A percentile compares a stretch with the other conserved stretches of the same genome.
These are phyloP conservation scores for Tiliqua scincoides DNA, from an alignment of 2,113 vertebrate species.

Conservation along the genomic window DNA sequence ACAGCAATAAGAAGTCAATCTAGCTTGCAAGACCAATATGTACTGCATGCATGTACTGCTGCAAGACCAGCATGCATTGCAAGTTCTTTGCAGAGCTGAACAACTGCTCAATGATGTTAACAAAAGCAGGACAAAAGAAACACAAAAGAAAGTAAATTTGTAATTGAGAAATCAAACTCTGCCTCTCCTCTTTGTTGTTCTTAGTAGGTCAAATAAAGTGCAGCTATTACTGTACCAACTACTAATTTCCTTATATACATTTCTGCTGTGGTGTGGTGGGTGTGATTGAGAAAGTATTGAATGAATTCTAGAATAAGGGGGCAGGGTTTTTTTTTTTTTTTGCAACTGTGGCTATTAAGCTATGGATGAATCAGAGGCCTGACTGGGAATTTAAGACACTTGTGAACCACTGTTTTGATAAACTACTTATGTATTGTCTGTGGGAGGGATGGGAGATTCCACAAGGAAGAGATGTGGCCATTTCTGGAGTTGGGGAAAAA, in stretches of 20 bases:
- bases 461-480: slow-evolving; percentile 53
- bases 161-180: background rate
- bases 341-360: slow-evolving; percentile 43
- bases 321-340: background rate
- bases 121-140: background rate
- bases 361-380: slow-evolving; percentile 42
- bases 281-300: slow-evolving; percentile 15
- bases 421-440: slow-evolving; percentile 33
- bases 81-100: background rate
- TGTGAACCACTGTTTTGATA: too few species aligned
- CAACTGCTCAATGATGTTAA: background rate
- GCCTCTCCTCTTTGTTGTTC: background rate
- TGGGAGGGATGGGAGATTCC: slow-evolving; percentile 48
- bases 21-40: background rate
- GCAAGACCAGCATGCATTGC: too few species aligned
- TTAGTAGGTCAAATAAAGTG: background rate
- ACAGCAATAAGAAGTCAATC: background rate
- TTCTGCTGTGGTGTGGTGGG: background rate
- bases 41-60: background rate
- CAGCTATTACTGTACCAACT: background rate
- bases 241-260: background rate
- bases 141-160: background rate
- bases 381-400: slow-evolving; percentile 46
- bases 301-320: slow-evolving; percentile 9
- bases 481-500: slow-evolving; percentile 44